These are phyloP conservation scores for Halesus radiatus DNA, from an alignment of 1,140 invertebrate genomes.

Conservation along the genomic window DNA sequence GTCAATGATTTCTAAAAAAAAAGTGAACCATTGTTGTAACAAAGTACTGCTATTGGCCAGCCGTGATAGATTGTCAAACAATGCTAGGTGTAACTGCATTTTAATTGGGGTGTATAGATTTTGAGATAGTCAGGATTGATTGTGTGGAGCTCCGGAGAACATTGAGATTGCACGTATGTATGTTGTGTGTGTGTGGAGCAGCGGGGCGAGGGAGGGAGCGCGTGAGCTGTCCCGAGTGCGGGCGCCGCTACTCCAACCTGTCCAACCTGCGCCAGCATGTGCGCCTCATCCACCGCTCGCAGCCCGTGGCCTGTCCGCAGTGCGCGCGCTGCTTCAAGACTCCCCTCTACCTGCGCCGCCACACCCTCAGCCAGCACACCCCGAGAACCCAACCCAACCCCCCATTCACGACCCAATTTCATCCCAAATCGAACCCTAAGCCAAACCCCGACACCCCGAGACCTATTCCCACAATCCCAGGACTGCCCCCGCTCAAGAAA, in stretches of 20 bases:
- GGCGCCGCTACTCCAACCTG: slow-evolving; percentile 84
- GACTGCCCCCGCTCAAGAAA: slow-evolving; percentile 3
- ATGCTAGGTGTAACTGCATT: neutral
- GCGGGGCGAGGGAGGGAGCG: slow-evolving; percentile 59
- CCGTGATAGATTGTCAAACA: too few relatives aligned
- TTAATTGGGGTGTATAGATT: neutral
- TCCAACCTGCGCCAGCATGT: slow-evolving; percentile 85
- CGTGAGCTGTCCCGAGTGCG: slow-evolving; percentile 78
- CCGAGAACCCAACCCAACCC: neutral
- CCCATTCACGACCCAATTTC: too few relatives aligned
- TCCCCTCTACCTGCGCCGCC: slow-evolving; percentile 81
- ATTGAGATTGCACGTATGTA: slow-evolving; percentile 50
- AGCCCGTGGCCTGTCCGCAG: slow-evolving; percentile 79
- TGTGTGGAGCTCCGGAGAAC: neutral
- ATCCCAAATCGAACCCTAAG: too few relatives aligned
- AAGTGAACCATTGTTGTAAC: too few relatives aligned
- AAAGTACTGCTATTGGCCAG: too few relatives aligned
- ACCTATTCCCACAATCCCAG: neutral
- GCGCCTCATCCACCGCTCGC: slow-evolving; percentile 84
- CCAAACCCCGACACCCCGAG: slow-evolving; percentile 29
- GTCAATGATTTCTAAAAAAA: too few relatives aligned
- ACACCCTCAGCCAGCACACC: slow-evolving; percentile 71
- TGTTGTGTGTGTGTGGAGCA: slow-evolving; percentile 56
- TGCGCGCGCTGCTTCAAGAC: slow-evolving; percentile 85
- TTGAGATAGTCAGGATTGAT: neutral